These are phyloP conservation scores for Jacana jacana DNA, from an alignment of 2,113 vertebrate genomes.

Conservation along the genomic window DNA sequence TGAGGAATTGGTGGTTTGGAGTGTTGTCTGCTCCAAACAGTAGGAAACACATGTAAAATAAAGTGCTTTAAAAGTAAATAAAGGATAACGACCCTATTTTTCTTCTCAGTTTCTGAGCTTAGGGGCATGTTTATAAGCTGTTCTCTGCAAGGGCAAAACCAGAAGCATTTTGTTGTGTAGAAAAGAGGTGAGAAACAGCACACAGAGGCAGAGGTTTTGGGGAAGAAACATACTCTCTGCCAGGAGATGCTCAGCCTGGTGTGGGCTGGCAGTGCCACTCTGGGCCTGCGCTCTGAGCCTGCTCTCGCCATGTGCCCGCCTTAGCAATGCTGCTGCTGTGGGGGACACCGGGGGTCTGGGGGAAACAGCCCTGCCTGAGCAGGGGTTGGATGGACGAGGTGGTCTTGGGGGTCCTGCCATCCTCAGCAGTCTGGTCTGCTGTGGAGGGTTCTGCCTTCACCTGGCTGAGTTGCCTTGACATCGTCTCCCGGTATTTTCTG, in stretches of 20 bases:
- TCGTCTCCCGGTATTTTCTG: neutral
- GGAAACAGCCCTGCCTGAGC: neutral
- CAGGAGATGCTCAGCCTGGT: neutral
- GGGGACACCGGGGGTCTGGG: fast-evolving
- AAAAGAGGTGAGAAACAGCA: neutral
- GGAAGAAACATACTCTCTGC: neutral
- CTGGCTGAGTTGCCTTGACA: neutral
- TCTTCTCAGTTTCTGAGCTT: neutral
- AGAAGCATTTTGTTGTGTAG: neutral
- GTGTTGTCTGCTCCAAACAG: neutral
- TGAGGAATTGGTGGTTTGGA: neutral
- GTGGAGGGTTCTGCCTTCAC: neutral
- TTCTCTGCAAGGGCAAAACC: neutral
- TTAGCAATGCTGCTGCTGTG: too few relatives aligned
- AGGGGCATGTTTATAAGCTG: neutral
- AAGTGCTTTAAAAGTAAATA: neutral
- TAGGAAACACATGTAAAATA: neutral
- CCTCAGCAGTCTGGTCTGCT: neutral
- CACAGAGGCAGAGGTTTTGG: neutral
- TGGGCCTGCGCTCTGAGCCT: neutral
- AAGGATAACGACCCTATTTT: neutral
- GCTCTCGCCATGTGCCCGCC: neutral
- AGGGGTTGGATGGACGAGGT: neutral
- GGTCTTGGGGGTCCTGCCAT: neutral
- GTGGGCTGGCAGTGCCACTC: neutral